Conservation (phyloP, 2,797 vertebrate species). For the Premnoplex brunnescens region DNA sequence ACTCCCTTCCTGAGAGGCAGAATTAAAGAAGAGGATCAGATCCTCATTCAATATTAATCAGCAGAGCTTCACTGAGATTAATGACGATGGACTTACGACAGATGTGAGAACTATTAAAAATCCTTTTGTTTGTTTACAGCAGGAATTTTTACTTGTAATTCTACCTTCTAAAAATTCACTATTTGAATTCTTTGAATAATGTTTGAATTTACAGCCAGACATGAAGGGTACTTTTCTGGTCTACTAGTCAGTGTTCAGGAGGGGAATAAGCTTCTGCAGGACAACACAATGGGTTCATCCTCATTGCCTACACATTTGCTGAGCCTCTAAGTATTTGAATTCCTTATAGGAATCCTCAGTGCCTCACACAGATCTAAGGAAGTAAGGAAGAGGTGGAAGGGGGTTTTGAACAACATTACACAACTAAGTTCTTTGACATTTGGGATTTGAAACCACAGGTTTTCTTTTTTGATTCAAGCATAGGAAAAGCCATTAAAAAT, state of each 20-base stretch:
- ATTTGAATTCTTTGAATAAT: background rate
- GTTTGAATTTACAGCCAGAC: background rate
- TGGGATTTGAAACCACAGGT: background rate
- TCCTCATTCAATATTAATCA: background rate
- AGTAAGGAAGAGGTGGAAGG: background rate
- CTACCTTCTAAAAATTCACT: background rate
- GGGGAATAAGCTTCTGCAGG: background rate
- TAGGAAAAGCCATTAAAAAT: background rate
- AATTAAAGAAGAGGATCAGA: background rate
- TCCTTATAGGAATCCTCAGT: background rate
- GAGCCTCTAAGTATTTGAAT: background rate
- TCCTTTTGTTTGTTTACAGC: background rate
- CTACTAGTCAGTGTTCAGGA: background rate
- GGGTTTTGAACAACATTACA: background rate
- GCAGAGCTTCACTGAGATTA: background rate
- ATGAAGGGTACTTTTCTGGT: background rate
- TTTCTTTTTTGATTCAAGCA: background rate
- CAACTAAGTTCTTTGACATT: background rate
- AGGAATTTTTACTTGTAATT: background rate
- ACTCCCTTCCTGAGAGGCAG: background rate
- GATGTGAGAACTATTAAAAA: background rate
- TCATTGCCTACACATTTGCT: background rate
- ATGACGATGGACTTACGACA: background rate
- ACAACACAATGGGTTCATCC: background rate
- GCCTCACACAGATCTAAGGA: background rate